Conservation (phyloP, 2,113 vertebrate species). For the Atlantisia rogersi region DNA sequence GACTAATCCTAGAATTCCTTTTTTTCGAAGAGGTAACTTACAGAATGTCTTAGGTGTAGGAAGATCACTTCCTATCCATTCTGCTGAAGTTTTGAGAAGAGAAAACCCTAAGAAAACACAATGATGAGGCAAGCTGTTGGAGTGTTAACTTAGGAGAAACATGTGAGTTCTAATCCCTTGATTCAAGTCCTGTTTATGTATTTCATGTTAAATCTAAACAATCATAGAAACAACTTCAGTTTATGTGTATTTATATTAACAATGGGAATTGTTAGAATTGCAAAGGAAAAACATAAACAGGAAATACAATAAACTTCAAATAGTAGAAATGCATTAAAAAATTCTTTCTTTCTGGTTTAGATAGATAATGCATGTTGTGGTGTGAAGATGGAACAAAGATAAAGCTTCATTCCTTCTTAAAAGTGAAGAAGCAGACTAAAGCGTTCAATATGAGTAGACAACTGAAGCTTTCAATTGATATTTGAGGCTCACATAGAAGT, state of each 20-base stretch:
- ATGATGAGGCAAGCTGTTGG: not conserved
- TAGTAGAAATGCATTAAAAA: not conserved
- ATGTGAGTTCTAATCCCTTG: not conserved
- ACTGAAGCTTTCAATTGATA: not conserved
- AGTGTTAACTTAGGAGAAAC: not conserved
- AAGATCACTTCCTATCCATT: not conserved
- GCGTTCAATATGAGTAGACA: not conserved
- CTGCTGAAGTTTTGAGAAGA: not conserved
- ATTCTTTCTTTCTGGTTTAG: constrained; percentile 43
- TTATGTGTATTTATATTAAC: constrained; percentile 67
- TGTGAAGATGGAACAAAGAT: constrained; percentile 8
- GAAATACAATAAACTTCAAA: constrained; percentile 46
- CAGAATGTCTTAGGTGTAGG: not conserved
- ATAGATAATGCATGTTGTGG: constrained; percentile 24
- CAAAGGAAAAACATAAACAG: constrained; percentile 59
- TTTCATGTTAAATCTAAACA: not conserved
- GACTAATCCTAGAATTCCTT: not conserved
- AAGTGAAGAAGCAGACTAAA: not conserved
- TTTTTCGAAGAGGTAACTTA: not conserved
- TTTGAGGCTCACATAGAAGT: not conserved
- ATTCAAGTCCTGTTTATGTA: not conserved
- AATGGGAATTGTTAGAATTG: constrained; percentile 66
- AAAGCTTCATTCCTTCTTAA: not conserved
- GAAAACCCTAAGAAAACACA: not conserved
- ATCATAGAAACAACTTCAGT: constrained; percentile 49